Evolutionary conservation across 2,113 vertebrate species (phyloP).

Genomic region (Esox niger): DNA sequence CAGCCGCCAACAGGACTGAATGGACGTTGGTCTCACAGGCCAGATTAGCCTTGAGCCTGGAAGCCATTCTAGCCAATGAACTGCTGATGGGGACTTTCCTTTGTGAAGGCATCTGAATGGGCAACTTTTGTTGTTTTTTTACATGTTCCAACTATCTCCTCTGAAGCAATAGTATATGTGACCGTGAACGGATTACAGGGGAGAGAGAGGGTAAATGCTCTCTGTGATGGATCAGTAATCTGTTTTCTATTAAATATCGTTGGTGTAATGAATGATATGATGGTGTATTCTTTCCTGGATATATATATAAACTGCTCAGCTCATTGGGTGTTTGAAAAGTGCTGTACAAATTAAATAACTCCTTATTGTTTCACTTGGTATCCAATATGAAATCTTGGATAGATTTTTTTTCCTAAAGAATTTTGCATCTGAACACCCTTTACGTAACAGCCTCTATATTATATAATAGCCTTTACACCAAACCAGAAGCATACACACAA

Average conservation of each 20-base stretch:
- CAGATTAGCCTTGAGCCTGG: conserved; percentile 63
- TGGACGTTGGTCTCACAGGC: conserved; percentile 51
- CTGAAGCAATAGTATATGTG: conserved; percentile 17
- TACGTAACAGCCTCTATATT: too few species aligned
- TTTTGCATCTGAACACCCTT: too few species aligned
- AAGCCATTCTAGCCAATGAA: conserved; percentile 50
- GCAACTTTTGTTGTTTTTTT: conserved; percentile 40
- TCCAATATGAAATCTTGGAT: too few species aligned
- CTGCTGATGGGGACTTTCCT: conserved; percentile 72
- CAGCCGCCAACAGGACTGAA: conserved; percentile 55
- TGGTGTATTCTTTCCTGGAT: too few species aligned
- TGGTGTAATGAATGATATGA: too few species aligned
- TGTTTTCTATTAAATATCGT: neutral
- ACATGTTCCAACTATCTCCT: conserved; percentile 23
- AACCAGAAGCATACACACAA: too few species aligned
- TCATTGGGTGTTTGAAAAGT: too few species aligned
- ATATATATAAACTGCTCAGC: too few species aligned
- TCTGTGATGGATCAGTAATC: conserved; percentile 1
- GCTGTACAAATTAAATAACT: too few species aligned
- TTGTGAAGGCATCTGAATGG: conserved; percentile 57
- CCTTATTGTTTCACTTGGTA: too few species aligned
- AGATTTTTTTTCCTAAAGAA: too few species aligned
- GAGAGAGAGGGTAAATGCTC: neutral
- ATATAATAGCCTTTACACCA: too few species aligned
- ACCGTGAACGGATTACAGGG: conserved; percentile 1